Evolutionary conservation across 1,140 invertebrate species (phyloP).

Genomic region (Formica exsecta): DNA sequence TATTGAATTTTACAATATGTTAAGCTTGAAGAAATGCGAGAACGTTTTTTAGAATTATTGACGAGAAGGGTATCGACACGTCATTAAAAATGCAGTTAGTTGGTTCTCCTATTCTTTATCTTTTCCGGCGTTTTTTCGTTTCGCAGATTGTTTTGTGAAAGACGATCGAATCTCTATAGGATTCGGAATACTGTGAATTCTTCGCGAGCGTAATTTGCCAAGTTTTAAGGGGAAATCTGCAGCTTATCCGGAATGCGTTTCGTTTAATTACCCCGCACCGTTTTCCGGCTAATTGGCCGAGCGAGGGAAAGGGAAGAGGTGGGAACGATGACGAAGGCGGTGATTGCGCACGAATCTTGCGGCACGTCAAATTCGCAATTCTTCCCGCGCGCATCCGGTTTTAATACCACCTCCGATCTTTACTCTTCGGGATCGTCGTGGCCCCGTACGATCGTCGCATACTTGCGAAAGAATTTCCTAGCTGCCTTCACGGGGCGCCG

Average conservation of each 20-base stretch:
- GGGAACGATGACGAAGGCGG: neutral
- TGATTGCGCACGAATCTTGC: conserved; percentile 7
- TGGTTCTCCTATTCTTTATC: neutral
- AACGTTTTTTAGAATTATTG: neutral
- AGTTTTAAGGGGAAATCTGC: conserved; percentile 43
- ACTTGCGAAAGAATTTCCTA: conserved; percentile 69
- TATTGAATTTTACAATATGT: neutral
- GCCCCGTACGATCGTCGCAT: conserved; percentile 50
- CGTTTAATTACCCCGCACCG: conserved; percentile 67
- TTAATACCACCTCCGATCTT: conserved; percentile 45
- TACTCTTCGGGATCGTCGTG: neutral
- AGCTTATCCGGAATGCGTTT: conserved; percentile 61
- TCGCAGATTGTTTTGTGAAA: conserved; percentile 22
- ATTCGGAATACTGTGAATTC: conserved; percentile 34
- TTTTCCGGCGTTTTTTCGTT: neutral
- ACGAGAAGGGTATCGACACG: too few relatives aligned
- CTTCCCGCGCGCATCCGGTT: conserved; percentile 6
- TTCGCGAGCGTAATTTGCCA: conserved; percentile 30
- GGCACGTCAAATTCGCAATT: conserved; percentile 42
- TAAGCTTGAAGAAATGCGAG: neutral
- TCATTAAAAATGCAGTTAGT: conserved; percentile 5
- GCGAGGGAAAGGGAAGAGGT: neutral
- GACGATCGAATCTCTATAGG: neutral
- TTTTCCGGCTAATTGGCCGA: conserved; percentile 32
- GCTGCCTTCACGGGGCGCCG: conserved; percentile 37